Evolutionary conservation across 2,888 invertebrate genomes (phyloP).

Genomic region (Cantharis rufa): DNA sequence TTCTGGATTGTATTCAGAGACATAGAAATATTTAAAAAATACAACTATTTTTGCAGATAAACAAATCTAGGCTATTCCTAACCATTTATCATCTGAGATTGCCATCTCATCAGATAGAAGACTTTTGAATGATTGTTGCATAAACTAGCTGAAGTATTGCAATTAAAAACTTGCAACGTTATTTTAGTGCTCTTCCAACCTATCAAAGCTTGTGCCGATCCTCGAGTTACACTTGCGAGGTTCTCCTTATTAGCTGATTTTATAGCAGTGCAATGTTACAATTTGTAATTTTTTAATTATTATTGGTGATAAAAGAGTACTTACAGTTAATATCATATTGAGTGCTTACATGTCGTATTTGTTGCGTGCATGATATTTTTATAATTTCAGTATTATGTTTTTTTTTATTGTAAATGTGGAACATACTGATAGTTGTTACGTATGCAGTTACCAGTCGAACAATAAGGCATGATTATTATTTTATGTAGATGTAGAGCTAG

Average conservation of each 20-base stretch:
- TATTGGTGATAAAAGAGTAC: background rate
- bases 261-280: background rate
- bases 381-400: background rate
- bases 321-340: background rate
- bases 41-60: too few relatives aligned
- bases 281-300: background rate
- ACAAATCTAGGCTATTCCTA: too few relatives aligned
- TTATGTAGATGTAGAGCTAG: background rate
- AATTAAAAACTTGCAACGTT: too few relatives aligned
- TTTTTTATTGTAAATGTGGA: background rate
- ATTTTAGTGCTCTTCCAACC: too few relatives aligned
- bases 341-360: background rate
- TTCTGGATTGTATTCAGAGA: too few relatives aligned
- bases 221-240: too few relatives aligned
- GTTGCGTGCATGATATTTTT: background rate
- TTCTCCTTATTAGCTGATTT: background rate
- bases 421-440: background rate
- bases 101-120: too few relatives aligned
- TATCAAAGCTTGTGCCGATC: too few relatives aligned
- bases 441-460: background rate
- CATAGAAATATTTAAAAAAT: too few relatives aligned
- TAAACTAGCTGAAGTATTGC: too few relatives aligned
- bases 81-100: too few relatives aligned
- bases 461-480: background rate
- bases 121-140: too few relatives aligned